These are phyloP conservation scores for Myiozetetes cayanensis DNA, from an alignment of 2,113 vertebrate species.

Conservation along the genomic window DNA sequence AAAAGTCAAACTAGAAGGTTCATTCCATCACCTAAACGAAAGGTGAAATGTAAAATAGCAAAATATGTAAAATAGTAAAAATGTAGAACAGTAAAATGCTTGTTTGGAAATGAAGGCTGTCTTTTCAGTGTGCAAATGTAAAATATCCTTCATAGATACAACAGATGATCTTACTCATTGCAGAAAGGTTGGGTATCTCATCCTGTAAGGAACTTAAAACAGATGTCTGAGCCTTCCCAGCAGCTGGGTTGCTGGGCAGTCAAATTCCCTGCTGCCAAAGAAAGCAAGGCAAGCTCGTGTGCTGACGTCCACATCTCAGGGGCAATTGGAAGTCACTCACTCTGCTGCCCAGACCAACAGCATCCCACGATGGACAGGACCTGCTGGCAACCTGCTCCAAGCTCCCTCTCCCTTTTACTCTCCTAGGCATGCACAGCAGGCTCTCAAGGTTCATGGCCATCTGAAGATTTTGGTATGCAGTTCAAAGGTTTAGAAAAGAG, in stretches of 20 bases:
- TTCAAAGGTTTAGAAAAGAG: background rate
- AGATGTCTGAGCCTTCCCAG: constrained; percentile 17
- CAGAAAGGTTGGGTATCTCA: background rate
- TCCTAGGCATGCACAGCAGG: background rate
- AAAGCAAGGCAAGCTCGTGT: background rate
- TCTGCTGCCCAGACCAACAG: background rate
- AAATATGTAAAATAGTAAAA: background rate
- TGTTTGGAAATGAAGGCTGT: background rate
- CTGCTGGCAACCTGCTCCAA: background rate
- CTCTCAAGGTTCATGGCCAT: background rate
- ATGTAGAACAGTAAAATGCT: background rate
- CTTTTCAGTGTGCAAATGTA: background rate
- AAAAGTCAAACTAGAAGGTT: background rate
- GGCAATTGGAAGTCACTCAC: background rate
- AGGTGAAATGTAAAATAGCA: background rate
- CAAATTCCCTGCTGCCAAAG: background rate
- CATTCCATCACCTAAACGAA: background rate
- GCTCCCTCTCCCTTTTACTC: background rate
- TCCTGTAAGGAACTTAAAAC: background rate
- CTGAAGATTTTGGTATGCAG: background rate
- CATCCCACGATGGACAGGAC: background rate
- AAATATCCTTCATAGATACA: background rate
- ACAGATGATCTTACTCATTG: background rate
- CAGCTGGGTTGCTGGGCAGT: background rate
- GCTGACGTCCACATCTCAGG: background rate